phyloP scores from a whole-genome alignment of 2,113 vertebrate genomes.

The Tringa solitaria region DNA sequence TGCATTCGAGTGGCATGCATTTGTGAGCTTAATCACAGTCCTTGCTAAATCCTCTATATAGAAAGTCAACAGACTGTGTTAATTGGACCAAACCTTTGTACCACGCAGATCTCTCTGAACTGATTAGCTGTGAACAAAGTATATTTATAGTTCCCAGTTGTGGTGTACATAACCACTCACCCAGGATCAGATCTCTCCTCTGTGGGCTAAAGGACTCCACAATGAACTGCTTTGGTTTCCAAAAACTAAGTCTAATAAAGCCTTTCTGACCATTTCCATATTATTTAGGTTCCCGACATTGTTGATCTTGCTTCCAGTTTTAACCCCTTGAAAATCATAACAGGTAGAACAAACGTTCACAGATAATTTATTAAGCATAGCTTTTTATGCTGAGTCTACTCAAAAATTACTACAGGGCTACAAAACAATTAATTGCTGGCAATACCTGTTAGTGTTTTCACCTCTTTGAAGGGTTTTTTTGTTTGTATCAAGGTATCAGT shows the following conservation, averaged over 20 bases:
- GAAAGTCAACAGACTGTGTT: conserved; percentile 32
- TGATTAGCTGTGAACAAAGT: conserved; percentile 12
- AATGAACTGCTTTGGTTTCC: not conserved
- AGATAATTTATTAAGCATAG: not conserved
- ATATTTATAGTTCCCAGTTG: conserved; percentile 23
- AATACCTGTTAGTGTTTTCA: not conserved
- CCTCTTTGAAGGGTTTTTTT: not conserved
- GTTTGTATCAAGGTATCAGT: not conserved
- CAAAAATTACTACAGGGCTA: not conserved
- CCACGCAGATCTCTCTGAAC: not conserved
- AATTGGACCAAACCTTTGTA: conserved; percentile 1
- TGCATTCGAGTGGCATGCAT: not conserved
- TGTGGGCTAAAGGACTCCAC: not conserved
- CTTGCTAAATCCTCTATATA: not conserved
- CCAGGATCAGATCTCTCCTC: not conserved
- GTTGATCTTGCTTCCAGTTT: not conserved
- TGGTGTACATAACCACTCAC: not conserved
- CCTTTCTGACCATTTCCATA: not conserved
- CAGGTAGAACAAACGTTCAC: not conserved
- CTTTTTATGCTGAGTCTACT: not conserved
- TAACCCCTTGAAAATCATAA: not conserved
- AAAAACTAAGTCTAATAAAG: not conserved
- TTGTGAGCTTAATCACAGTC: conserved; percentile 9
- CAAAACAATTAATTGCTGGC: not conserved
- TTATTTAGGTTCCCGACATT: not conserved